A percentile compares a stretch with the other conserved stretches of the same genome.
Conservation (phyloP, 2,113 vertebrate species). For the Muscicapa adusta region DNA sequence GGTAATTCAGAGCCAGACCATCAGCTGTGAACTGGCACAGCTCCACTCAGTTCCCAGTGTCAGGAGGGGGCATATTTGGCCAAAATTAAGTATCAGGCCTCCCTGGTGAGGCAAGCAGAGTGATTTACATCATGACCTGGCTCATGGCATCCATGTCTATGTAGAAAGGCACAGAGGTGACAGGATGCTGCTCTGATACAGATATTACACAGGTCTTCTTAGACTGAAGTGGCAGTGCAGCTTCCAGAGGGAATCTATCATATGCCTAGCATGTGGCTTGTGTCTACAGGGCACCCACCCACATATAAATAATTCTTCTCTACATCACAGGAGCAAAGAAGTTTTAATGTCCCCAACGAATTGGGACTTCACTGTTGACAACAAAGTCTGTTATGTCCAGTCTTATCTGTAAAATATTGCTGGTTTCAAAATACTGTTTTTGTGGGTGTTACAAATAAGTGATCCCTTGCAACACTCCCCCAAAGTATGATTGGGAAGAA, state of each 20-base stretch:
- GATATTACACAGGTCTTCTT: not conserved
- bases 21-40: slow-evolving; percentile 11
- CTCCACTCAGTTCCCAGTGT: not conserved
- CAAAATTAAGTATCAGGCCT: not conserved
- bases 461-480: not conserved
- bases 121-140: not conserved
- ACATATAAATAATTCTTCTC: not conserved
- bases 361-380: not conserved
- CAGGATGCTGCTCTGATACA: not conserved
- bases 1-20: not conserved
- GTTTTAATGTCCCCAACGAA: not conserved
- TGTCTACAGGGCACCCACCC: not conserved
- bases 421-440: not conserved
- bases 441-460: not conserved
- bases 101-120: not conserved
- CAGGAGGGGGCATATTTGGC: not conserved
- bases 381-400: not conserved
- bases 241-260: not conserved
- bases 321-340: not conserved
- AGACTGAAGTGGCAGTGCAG: not conserved
- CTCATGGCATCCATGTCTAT: not conserved
- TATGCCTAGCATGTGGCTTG: not conserved
- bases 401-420: not conserved
- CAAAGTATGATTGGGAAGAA: not conserved
- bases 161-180: fast-evolving